Evolutionary conservation across 2,797 vertebrate species (phyloP).

Genomic region (Psittacula echo): DNA sequence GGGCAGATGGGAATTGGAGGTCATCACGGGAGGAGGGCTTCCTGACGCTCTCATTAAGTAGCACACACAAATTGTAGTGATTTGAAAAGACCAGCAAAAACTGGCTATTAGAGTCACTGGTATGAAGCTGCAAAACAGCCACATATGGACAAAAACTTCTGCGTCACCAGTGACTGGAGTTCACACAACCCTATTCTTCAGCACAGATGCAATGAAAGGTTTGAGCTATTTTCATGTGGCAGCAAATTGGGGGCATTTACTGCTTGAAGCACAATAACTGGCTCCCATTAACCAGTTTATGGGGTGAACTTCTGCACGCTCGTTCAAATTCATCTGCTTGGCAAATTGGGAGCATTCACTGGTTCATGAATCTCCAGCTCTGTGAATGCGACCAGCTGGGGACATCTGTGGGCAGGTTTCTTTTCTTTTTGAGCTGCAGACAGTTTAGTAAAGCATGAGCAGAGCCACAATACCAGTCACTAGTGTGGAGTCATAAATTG

Average conservation of each 20-base stretch:
- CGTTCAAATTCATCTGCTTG: conserved; percentile 9
- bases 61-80: not conserved
- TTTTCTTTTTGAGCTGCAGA: not conserved
- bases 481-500: conserved; percentile 12
- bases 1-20: not conserved
- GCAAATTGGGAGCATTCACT: conserved; percentile 6
- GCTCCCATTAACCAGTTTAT: not conserved
- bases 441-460: not conserved
- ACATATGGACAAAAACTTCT: not conserved
- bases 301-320: not conserved
- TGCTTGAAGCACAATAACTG: not conserved
- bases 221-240: not conserved
- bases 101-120: not conserved
- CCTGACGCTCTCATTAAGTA: not conserved
- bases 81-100: not conserved
- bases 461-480: not conserved
- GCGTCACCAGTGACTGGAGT: not conserved
- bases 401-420: not conserved
- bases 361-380: conserved; percentile 5
- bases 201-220: not conserved
- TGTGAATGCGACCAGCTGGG: conserved; percentile 14
- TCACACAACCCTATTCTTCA: not conserved
- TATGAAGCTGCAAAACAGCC: not conserved
- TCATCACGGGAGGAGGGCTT: not conserved
- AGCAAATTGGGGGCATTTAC: not conserved